Evolutionary conservation across 2,113 vertebrate genomes (phyloP).

Genomic region (Hypocryptadius cinnamomeus): DNA sequence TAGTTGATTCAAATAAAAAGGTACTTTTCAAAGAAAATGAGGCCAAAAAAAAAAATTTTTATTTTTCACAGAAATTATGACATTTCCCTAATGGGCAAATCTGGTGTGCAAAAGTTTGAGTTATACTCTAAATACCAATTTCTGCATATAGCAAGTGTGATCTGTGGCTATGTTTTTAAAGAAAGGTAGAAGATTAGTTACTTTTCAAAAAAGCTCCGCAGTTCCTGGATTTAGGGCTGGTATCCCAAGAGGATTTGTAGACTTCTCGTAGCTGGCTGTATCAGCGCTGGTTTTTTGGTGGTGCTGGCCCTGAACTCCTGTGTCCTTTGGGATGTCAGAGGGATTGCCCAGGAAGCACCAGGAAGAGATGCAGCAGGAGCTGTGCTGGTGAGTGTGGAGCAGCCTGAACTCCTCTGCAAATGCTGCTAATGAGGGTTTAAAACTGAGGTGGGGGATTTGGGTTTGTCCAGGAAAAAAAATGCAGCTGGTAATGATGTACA

Average conservation of each 20-base stretch:
- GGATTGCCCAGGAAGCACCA: neutral
- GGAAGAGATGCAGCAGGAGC: neutral
- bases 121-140: neutral
- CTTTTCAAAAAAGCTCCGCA: neutral
- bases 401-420: neutral
- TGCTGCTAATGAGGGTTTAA: conserved; percentile 4
- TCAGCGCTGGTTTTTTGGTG: rapidly evolving
- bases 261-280: neutral
- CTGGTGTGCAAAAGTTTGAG: neutral
- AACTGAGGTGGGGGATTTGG: neutral
- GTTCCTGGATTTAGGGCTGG: neutral
- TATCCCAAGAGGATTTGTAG: neutral
- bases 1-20: neutral
- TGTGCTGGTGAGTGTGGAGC: neutral
- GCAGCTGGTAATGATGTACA: neutral
- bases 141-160: neutral
- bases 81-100: neutral
- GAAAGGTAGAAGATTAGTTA: neutral
- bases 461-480: neutral
- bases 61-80: neutral
- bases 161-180: neutral
- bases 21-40: neutral
- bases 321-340: neutral
- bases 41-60: neutral
- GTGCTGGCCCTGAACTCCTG: neutral